phyloP scores from a whole-genome alignment of 2,797 vertebrate genomes.

The Silurus lanzhouensis region DNA sequence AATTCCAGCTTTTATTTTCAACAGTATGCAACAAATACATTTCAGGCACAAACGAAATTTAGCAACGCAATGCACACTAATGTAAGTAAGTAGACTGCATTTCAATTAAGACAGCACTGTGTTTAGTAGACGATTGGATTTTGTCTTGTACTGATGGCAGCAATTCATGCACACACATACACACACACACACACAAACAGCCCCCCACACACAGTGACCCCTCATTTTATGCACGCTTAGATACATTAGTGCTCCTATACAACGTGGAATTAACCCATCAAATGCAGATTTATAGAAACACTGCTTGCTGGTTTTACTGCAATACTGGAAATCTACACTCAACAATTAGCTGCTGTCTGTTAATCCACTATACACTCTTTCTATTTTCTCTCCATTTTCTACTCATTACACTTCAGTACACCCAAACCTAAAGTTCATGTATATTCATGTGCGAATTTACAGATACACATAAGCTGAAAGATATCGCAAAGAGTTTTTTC shows the following conservation, averaged over 20 bases:
- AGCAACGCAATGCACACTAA: slow-evolving; percentile 11
- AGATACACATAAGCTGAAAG: slow-evolving; percentile 6
- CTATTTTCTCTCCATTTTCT: not conserved
- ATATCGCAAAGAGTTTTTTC: not conserved
- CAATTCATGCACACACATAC: not conserved
- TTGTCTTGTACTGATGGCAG: not conserved
- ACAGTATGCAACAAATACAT: not conserved
- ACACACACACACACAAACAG: not conserved
- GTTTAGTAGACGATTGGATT: slow-evolving; percentile 23
- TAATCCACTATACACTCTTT: not conserved
- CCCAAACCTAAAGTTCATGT: not conserved
- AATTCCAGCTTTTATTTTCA: not conserved
- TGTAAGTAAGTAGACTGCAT: not conserved
- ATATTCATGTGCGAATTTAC: slow-evolving; percentile 16
- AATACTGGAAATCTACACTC: not conserved
- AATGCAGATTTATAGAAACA: not conserved
- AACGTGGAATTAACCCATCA: not conserved
- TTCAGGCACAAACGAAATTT: not conserved
- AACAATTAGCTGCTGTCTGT: not conserved
- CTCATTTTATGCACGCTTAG: not conserved
- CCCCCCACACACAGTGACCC: slow-evolving; percentile 12
- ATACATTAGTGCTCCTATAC: not conserved
- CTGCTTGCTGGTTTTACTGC: slow-evolving; percentile 1
- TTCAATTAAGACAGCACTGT: slow-evolving; percentile 1
- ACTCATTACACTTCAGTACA: not conserved